Conservation (phyloP, 2,113 vertebrate species). For the Lichenostomus cassidix region DNA sequence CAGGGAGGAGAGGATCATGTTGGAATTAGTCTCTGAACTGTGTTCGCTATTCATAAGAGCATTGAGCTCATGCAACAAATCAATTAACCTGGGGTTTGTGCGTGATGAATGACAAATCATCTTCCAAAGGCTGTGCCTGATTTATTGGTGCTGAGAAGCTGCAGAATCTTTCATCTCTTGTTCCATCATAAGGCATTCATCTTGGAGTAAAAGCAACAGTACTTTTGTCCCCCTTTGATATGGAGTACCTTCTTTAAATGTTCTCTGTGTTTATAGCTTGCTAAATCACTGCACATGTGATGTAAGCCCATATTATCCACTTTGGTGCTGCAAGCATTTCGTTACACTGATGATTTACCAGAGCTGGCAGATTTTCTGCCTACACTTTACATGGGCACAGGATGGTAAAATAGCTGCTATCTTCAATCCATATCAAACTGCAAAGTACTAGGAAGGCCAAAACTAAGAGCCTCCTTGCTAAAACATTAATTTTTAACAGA, state of each 20-base stretch:
- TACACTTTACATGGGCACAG: background rate
- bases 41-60: background rate
- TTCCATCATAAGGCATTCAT: background rate
- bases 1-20: background rate
- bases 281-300: background rate
- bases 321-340: background rate
- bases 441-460: background rate
- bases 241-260: background rate
- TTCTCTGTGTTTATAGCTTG: background rate
- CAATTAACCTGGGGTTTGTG: background rate
- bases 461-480: background rate
- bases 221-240: background rate
- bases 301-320: background rate
- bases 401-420: constrained; percentile 21
- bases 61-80: background rate
- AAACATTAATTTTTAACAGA: constrained; percentile 11
- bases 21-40: background rate
- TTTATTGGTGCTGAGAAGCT: background rate
- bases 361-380: constrained; percentile 30
- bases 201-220: background rate
- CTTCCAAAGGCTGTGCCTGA: background rate
- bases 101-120: background rate
- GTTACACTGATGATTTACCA: background rate
- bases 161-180: background rate
- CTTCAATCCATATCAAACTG: constrained; percentile 43